Conservation (phyloP, 2,888 invertebrate species). For the Chesias legatella region DNA sequence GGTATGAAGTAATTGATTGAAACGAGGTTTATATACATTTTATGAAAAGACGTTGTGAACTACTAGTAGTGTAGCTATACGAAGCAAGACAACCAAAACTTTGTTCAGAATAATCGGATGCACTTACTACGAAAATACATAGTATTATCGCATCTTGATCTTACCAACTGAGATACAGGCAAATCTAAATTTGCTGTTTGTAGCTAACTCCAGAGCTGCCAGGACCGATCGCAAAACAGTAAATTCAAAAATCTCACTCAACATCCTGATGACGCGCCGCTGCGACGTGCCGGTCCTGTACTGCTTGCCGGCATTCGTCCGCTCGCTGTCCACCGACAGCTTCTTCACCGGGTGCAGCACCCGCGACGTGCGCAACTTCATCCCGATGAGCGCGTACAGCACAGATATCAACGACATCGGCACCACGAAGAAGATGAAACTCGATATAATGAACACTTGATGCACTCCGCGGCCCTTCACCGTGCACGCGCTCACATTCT, state of each 20-base stretch:
- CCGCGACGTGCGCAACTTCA: constrained; percentile 84
- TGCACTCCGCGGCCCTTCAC: constrained; percentile 81
- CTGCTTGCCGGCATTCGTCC: constrained; percentile 54
- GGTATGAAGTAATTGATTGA: too few species aligned
- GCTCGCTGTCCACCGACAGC: constrained; percentile 68
- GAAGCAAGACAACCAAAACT: too few species aligned
- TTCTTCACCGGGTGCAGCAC: constrained; percentile 81
- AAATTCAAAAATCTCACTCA: constrained; percentile 82
- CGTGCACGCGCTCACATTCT: constrained; percentile 77
- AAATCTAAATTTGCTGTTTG: too few species aligned
- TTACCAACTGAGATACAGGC: too few species aligned
- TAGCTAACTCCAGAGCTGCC: too few species aligned
- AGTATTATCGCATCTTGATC: too few species aligned
- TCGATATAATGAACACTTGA: constrained; percentile 89
- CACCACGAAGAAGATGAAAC: constrained; percentile 90
- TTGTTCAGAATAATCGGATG: too few species aligned
- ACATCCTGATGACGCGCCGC: constrained; percentile 88
- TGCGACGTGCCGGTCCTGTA: constrained; percentile 80
- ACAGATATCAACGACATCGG: constrained; percentile 93
- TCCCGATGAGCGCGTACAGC: constrained; percentile 88
- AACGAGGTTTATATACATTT: too few species aligned
- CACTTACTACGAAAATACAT: too few species aligned
- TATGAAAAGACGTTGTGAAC: too few species aligned
- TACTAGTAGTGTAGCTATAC: too few species aligned
- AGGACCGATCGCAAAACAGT: too few species aligned